These are phyloP conservation scores for Ashinkailepas kermadecensis DNA, from an alignment of 2,888 invertebrate species.

Conservation along the genomic window DNA sequence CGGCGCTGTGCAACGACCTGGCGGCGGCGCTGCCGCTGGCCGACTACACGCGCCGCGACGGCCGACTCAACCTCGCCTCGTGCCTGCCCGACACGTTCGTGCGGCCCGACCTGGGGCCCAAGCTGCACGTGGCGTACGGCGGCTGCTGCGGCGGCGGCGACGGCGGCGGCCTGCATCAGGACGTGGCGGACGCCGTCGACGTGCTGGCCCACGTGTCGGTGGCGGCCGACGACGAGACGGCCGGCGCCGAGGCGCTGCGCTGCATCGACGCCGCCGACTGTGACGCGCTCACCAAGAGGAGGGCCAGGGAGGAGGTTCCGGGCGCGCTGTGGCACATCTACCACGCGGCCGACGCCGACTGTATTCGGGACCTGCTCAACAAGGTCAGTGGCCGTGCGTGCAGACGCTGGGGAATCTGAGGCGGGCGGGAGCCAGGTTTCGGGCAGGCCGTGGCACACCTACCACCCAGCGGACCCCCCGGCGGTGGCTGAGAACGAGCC, in stretches of 20 bases:
- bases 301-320: slow-evolving; percentile 69
- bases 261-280: slow-evolving; percentile 90
- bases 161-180: slow-evolving; percentile 67
- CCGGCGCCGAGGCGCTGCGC: slow-evolving; percentile 72
- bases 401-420: too few relatives aligned
- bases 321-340: slow-evolving; percentile 99
- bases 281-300: slow-evolving; percentile 71
- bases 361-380: slow-evolving; percentile 86
- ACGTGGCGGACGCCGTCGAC: slow-evolving; percentile 95
- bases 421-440: too few relatives aligned
- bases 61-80: slow-evolving; percentile 46
- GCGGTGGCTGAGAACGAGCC: too few relatives aligned
- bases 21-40: slow-evolving; percentile 80
- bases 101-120: slow-evolving; percentile 90
- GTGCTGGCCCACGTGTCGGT: slow-evolving; percentile 94
- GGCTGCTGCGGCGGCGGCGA: slow-evolving; percentile 60
- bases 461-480: too few relatives aligned
- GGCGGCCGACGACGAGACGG: slow-evolving; percentile 57
- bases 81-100: slow-evolving; percentile 56
- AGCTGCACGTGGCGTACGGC: slow-evolving; percentile 98
- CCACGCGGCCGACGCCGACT: slow-evolving; percentile 86
- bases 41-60: slow-evolving; percentile 59
- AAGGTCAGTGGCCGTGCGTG: slow-evolving; percentile 50
- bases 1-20: slow-evolving; percentile 73
- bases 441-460: too few relatives aligned